Base-by-base conservation (phyloP, 2,888 invertebrate genomes). In the Amiota mariae region DNA sequence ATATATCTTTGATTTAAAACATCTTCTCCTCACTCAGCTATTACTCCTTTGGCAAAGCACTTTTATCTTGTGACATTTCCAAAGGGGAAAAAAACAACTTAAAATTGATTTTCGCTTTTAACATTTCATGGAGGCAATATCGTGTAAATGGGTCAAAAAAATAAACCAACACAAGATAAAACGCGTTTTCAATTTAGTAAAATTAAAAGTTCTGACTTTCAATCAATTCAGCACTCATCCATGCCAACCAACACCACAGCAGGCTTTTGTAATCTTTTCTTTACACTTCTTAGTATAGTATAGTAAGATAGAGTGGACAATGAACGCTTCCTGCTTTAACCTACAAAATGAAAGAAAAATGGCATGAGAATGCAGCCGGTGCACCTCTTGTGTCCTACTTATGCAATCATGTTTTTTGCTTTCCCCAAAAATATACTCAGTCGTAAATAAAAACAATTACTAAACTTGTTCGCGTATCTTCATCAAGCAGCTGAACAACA, bases 341-440 rank as follows among this genome's bases (percentile, higher is more conserved):
- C 68, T 56, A 63, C 24, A 63, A 63, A 36, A 63, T 6, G 46
- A 73, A 59, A 59, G 18, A 59, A 18, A 20, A 59, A 59, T 15
- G 18, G 18, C 8, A 59, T 18, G 8, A n/a, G 48, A 48, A 48
- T n/a, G 24, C 66, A 51, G 54, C 12, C n/a, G 54, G 54, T 51
- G 54, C 78, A 6, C 36, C 36, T 36, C 36, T 68, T 72, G 59
- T 77, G 77, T 77, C 77, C 77, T 77, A 77, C 77, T 77, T 77
- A 77, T 77, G 77, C 77, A 77, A 77, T 75, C 73, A 68, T 68
- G 71, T 56, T 36, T 36, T 36, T 57, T 70, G 66, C 66, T 66
- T 66, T 66, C 66, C 64, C 66, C n/a, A 47, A 48, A 48, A 15
- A 66, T 15, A 36, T 36, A 36, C 36, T 36, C 36, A n/a, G 18